These are phyloP conservation scores for Bathynomus jamesi DNA, from an alignment of 1,140 invertebrate species.

Conservation along the genomic window DNA sequence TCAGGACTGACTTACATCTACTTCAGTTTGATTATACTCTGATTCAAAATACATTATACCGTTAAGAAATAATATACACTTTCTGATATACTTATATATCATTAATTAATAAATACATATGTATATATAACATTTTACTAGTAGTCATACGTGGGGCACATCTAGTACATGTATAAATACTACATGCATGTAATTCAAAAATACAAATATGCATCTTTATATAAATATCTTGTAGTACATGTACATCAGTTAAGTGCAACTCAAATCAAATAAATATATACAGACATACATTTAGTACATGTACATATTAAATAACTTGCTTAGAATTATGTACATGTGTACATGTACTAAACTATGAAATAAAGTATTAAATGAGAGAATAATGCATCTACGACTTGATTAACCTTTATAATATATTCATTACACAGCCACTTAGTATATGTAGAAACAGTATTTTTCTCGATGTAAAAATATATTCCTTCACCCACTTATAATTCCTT, in stretches of 20 bases:
- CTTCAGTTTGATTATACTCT: too few species aligned
- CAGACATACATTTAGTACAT: neutral
- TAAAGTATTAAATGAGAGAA: too few species aligned
- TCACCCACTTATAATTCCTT: too few species aligned
- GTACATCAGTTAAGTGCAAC: neutral
- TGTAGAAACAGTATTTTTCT: too few species aligned
- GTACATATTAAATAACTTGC: neutral
- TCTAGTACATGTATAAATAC: neutral
- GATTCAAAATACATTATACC: too few species aligned
- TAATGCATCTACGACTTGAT: too few species aligned
- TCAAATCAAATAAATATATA: neutral
- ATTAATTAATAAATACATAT: neutral
- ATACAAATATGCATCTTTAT: neutral
- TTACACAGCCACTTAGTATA: too few species aligned
- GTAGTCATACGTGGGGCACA: too few species aligned
- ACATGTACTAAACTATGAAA: neutral
- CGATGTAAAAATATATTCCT: too few species aligned
- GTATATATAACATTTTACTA: too few species aligned
- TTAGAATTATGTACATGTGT: neutral
- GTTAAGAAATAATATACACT: neutral
- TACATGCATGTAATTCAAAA: neutral
- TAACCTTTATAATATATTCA: too few species aligned
- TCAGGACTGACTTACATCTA: too few species aligned
- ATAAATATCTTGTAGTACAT: neutral
- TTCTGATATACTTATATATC: neutral